Percentiles rank a stretch among this genome's conserved stretches.
Evolutionary conservation across 2,113 vertebrate genomes (phyloP).

Genomic region (Plestiodon gilberti): DNA sequence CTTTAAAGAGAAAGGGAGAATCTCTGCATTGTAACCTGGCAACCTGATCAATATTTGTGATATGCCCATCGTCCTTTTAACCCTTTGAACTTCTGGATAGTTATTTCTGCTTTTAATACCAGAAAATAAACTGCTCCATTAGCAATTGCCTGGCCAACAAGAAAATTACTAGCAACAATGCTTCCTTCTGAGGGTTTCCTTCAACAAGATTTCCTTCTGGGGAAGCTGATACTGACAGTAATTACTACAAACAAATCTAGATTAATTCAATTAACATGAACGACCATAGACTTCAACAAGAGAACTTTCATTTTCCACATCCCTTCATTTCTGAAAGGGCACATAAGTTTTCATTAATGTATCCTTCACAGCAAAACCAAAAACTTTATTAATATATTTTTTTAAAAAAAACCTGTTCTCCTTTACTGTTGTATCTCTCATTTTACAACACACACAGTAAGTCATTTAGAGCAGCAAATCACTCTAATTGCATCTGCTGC

Average conservation of each 20-base stretch:
- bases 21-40: not conserved
- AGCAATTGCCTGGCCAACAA: not conserved
- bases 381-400: not conserved
- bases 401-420: not conserved
- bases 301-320: not conserved
- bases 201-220: not conserved
- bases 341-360: not conserved
- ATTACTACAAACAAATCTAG: not conserved
- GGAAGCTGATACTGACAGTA: not conserved
- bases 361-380: not conserved
- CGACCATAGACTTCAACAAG: not conserved
- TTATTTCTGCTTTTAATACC: not conserved
- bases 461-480: constrained; percentile 47
- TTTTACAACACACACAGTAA: constrained; percentile 35
- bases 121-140: not conserved
- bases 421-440: constrained; percentile 31
- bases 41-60: not conserved
- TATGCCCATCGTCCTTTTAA: not conserved
- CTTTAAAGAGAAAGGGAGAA: not conserved
- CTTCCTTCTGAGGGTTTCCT: too few species aligned
- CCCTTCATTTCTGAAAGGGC: constrained; percentile 18
- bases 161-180: not conserved
- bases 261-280: constrained; percentile 40
- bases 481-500: constrained; percentile 45
- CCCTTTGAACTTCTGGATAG: not conserved